Base-by-base conservation (phyloP, 2,113 vertebrate species). In the Perca schrenkii region DNA sequence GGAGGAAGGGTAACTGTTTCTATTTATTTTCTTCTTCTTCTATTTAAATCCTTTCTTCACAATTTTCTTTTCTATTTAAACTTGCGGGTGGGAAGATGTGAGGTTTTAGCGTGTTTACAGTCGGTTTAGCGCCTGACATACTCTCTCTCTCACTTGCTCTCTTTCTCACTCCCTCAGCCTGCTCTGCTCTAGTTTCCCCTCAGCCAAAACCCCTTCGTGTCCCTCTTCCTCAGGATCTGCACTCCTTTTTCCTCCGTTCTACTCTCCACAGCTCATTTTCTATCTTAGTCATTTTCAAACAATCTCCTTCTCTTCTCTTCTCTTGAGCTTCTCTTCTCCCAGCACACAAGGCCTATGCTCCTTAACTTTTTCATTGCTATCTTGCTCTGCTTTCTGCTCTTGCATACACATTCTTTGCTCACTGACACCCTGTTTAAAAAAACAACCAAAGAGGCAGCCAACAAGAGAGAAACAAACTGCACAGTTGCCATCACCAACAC, bases 391-490 rank as follows among this genome's bases (percentile, higher is more conserved):
- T 36, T 68, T 80, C 65, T 78, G 70, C 84, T 78, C 77, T 61
- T 79, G 69, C 83, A 81, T 86, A 76, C 74, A 80, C 79, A 89
- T 82, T 86, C 85, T 91, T 88, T 93, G 84, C 87, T 87, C 80
- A 84, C 76, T 70, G 83, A 90, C 86, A 83, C 80, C 43, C 80
- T 22, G 17, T 89, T 92, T 89, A 82, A 91, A 90, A 43, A 92
- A 91, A 92, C 85, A 90, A 87, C 80, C 77, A 75, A 47, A 74
- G 86, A 88, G 89, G 88, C 82, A 86, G 87, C 90, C 88, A 93
- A 34, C 74, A 73, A 74, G 82, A 77, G 57, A 62, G 57, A 82
- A 86, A 80, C 72, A 92, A 85, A 89, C 64, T 77, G 70, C 87
- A 69, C 78, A 64, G 79, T 61, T 80, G 76, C 71, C 84, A 86